These are phyloP conservation scores for Bujurquina vittata DNA, from an alignment of 2,113 vertebrate species.

Conservation along the genomic window DNA sequence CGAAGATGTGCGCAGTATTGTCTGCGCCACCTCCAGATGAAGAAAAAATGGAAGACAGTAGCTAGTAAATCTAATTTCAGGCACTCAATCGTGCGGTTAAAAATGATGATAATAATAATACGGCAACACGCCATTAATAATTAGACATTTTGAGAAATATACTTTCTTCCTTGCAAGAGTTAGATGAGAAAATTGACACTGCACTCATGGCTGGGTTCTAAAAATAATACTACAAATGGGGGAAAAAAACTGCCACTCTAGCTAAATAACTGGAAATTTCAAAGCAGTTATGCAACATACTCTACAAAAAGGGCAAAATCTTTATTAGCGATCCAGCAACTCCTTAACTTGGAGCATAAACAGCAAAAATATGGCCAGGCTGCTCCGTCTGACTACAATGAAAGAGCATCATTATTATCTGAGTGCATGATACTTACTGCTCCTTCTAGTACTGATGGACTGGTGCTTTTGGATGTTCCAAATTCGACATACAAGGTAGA, in stretches of 20 bases:
- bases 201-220: not conserved
- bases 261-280: not conserved
- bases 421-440: not conserved
- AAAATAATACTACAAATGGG: not conserved
- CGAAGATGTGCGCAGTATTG: not conserved
- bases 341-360: not conserved
- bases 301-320: fast-evolving
- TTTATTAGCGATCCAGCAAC: not conserved
- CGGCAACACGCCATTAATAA: not conserved
- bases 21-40: not conserved
- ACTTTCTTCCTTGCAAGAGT: not conserved
- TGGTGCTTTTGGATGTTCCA: not conserved
- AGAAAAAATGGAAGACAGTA: not conserved
- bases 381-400: not conserved
- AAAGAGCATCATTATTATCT: not conserved
- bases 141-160: not conserved
- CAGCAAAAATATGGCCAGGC: not conserved
- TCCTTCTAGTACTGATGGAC: not conserved
- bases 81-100: not conserved
- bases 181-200: not conserved
- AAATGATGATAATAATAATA: not conserved
- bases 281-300: not conserved
- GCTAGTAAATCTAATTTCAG: not conserved
- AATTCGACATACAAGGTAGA: not conserved
- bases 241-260: not conserved